Percentiles rank a stretch among this genome's conserved stretches.
phyloP scores from a whole-genome alignment of 2,797 vertebrate species.

The Sardinella longiceps region DNA sequence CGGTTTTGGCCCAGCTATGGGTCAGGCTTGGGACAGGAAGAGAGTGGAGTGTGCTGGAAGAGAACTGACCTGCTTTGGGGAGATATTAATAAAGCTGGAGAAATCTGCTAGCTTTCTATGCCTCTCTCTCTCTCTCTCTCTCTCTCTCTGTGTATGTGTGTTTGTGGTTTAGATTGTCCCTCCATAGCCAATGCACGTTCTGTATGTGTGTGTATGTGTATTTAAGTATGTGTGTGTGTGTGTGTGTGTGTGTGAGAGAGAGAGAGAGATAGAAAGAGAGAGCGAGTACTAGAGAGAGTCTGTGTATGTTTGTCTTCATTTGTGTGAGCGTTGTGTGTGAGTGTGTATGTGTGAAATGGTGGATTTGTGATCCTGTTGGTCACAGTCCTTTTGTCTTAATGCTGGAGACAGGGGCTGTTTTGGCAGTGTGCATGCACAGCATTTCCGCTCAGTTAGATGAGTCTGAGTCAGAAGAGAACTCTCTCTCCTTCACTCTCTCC shows the following conservation, averaged over 20 bases:
- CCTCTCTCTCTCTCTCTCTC: no score
- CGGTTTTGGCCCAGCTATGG: background rate
- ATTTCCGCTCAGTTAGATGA: background rate
- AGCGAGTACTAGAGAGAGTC: background rate
- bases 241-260: constrained; percentile 4
- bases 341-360: constrained; percentile 21
- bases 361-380: constrained; percentile 46
- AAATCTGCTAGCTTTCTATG: background rate
- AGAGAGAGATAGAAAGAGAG: background rate
- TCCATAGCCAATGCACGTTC: no score
- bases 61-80: background rate
- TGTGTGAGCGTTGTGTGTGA: background rate
- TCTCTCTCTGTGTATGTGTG: background rate
- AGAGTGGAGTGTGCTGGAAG: background rate
- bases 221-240: background rate
- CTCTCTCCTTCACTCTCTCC: background rate
- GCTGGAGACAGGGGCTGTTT: constrained; percentile 17
- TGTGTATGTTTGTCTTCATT: constrained; percentile 44
- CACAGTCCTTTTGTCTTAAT: constrained; percentile 49
- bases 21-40: background rate
- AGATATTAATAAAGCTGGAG: background rate
- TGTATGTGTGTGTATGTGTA: background rate
- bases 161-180: no score
- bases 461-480: background rate
- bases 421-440: background rate